Conservation (phyloP, 1,140 invertebrate species). For the Heliothis subflexa region DNA sequence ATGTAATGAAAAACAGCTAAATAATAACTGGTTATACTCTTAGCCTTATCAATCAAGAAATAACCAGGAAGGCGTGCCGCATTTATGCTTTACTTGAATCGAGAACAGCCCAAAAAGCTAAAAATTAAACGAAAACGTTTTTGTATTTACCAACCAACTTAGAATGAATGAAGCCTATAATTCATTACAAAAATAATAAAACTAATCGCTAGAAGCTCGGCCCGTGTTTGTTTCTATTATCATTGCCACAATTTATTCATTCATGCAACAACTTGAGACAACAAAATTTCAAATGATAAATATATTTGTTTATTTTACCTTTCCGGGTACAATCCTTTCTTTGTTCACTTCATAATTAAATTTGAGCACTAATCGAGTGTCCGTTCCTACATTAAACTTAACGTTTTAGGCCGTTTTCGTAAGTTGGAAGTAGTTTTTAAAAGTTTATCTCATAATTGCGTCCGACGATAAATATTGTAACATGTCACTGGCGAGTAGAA, state of each 20-base stretch:
- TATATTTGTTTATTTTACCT: slow-evolving; percentile 64
- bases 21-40: background rate
- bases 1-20: background rate
- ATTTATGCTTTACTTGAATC: background rate
- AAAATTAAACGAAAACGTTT: slow-evolving; percentile 16
- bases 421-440: slow-evolving; percentile 51
- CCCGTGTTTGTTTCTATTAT: slow-evolving; percentile 47
- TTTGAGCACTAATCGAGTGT: slow-evolving; percentile 73
- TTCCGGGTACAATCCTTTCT: slow-evolving; percentile 72
- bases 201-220: slow-evolving; percentile 19
- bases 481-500: slow-evolving; percentile 53
- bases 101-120: slow-evolving; percentile 11
- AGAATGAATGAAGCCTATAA: slow-evolving; percentile 37
- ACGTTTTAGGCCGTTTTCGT: slow-evolving; percentile 52
- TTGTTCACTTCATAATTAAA: slow-evolving; percentile 81
- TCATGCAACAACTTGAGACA: background rate
- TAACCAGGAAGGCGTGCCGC: slow-evolving; percentile 12
- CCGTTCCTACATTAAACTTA: slow-evolving; percentile 55
- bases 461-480: slow-evolving; percentile 54
- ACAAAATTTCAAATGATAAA: slow-evolving; percentile 9
- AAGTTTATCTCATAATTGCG: slow-evolving; percentile 58
- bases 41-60: slow-evolving; percentile 31
- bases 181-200: slow-evolving; percentile 35
- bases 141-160: slow-evolving; percentile 14
- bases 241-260: slow-evolving; percentile 19